Conservation (phyloP, 2,113 vertebrate genomes). For the Hyla sarda region DNA sequence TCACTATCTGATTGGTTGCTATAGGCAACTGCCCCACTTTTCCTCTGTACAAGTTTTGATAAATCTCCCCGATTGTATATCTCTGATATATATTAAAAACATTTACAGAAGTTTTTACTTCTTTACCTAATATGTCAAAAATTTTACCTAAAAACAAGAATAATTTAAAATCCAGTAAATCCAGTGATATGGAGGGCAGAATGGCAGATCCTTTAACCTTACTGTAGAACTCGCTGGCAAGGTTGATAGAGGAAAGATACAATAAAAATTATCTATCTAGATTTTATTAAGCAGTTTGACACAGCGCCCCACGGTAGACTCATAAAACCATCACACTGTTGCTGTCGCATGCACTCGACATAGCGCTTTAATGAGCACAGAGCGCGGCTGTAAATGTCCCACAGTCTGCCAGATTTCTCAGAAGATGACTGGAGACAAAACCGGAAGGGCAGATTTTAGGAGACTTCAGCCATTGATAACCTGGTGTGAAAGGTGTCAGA, state of each 20-base stretch:
- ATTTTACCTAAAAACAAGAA: constrained; percentile 4
- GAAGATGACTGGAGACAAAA: background rate
- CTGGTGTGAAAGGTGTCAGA: background rate
- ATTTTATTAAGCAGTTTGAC: constrained; percentile 48
- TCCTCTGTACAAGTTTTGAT: too few species aligned
- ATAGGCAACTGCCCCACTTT: too few species aligned
- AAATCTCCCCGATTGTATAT: background rate
- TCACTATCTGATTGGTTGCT: too few species aligned
- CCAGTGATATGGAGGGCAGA: background rate
- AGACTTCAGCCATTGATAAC: background rate
- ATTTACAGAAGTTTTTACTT: background rate
- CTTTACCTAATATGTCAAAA: background rate
- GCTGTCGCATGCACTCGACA: constrained; percentile 14
- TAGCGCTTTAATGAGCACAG: constrained; percentile 23
- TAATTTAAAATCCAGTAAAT: background rate
- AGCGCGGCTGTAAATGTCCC: constrained; percentile 35
- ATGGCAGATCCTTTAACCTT: constrained; percentile 16
- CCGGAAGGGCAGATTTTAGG: background rate
- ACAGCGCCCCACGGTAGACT: constrained; percentile 20
- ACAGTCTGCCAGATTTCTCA: background rate
- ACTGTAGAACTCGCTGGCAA: constrained; percentile 7
- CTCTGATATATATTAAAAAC: background rate
- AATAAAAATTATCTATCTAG: constrained; percentile 47
- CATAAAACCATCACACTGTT: constrained; percentile 45
- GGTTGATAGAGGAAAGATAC: constrained; percentile 25